These are phyloP conservation scores for Drosophila triauraria DNA, from an alignment of 1,140 invertebrate genomes.

Conservation along the genomic window DNA sequence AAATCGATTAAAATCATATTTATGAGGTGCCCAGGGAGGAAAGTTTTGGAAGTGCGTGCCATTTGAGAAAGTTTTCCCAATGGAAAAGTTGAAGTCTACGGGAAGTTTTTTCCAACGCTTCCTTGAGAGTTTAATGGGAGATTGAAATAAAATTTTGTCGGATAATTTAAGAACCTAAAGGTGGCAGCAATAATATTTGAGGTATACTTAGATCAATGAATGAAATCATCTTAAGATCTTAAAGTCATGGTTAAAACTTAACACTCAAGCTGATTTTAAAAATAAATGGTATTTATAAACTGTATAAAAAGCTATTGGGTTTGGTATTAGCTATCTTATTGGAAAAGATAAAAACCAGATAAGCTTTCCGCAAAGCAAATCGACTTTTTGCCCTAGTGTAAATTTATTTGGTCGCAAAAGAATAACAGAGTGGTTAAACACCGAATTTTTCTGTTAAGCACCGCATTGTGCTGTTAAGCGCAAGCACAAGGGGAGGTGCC, in stretches of 20 bases:
- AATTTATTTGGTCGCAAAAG: no score
- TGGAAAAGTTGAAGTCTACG: constrained; percentile 26
- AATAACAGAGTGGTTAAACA: no score
- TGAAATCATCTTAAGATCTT: background rate
- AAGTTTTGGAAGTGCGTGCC: constrained; percentile 25
- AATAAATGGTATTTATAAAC: background rate
- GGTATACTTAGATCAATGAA: background rate
- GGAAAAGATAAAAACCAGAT: no score
- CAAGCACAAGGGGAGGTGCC: no score
- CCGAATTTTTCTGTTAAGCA: no score
- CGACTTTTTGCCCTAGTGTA: no score
- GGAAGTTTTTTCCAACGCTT: constrained; percentile 17
- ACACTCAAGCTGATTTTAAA: background rate
- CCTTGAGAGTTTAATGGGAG: background rate
- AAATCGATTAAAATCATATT: constrained; percentile 82
- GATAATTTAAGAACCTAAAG: background rate
- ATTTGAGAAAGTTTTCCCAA: constrained; percentile 29
- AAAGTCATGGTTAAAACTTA: background rate
- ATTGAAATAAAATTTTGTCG: background rate
- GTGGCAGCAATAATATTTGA: background rate
- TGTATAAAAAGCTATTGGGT: no score
- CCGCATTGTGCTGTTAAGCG: no score
- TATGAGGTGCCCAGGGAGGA: constrained; percentile 53
- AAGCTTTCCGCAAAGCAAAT: no score
- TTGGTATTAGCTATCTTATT: no score